These are phyloP conservation scores for Ficedula albicollis DNA, from an alignment of 2,797 vertebrate species.

Conservation along the genomic window DNA sequence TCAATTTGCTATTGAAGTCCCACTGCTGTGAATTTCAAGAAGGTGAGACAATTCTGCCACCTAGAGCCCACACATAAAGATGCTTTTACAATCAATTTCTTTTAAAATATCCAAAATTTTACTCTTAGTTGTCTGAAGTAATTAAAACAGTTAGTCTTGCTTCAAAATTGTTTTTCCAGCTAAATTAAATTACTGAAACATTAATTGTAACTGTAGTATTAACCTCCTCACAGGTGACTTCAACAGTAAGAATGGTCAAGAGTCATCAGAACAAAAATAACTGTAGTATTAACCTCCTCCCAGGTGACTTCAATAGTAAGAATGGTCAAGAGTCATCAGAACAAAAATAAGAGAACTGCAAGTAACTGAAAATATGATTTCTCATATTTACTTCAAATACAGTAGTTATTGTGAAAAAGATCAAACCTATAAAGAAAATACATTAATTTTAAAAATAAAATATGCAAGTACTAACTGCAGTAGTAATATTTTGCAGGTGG, in stretches of 20 bases:
- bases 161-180: not conserved
- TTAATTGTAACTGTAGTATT: not conserved
- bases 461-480: not conserved
- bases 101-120: not conserved
- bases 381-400: not conserved
- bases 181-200: not conserved
- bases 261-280: not conserved
- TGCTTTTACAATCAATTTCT: not conserved
- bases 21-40: not conserved
- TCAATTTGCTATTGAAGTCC: not conserved
- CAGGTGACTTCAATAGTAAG: not conserved
- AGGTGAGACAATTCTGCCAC: conserved; percentile 51
- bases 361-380: not conserved
- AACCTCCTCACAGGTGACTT: not conserved
- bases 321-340: not conserved
- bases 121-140: not conserved
- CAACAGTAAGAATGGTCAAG: not conserved
- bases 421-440: not conserved
- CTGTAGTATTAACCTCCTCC: not conserved
- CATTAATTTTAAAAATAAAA: not conserved
- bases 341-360: not conserved
- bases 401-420: not conserved
- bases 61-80: conserved; percentile 28
- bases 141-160: not conserved
- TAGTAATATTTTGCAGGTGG: not conserved